These are phyloP conservation scores for Harpegnathos saltator DNA, from an alignment of 1,140 invertebrate species.

Conservation along the genomic window DNA sequence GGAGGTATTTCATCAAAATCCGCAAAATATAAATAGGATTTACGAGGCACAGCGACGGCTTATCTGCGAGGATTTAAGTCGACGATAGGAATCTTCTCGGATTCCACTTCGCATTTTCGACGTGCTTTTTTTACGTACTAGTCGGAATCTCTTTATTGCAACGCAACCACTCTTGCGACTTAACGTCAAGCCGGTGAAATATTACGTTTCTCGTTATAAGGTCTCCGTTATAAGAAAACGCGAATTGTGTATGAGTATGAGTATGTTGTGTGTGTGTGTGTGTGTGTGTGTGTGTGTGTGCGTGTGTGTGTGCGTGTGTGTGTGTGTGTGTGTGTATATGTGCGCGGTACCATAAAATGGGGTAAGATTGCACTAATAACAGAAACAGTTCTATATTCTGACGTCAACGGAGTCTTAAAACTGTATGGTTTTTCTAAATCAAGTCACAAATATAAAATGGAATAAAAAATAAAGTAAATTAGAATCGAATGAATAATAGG, in stretches of 20 bases:
- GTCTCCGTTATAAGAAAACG: slow-evolving; percentile 47
- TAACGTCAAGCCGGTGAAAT: slow-evolving; percentile 44
- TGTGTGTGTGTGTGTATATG: no score
- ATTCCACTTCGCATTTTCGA: slow-evolving; percentile 8
- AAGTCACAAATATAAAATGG: no score
- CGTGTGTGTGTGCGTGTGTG: no score
- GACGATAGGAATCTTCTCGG: background rate
- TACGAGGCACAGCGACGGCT: slow-evolving; percentile 4
- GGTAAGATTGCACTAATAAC: background rate
- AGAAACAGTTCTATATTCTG: background rate
- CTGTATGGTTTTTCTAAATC: background rate
- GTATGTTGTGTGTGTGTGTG: no score
- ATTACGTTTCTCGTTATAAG: slow-evolving; percentile 54
- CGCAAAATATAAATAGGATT: background rate
- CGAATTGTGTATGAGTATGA: slow-evolving; percentile 6
- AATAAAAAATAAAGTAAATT: background rate
- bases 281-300: no score
- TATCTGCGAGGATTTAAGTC: slow-evolving; percentile 26
- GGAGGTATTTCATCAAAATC: slow-evolving; percentile 2
- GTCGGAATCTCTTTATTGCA: slow-evolving; percentile 44
- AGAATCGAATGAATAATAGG: background rate
- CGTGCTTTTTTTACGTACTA: slow-evolving; percentile 9
- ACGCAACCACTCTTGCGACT: slow-evolving; percentile 30
- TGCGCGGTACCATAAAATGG: slow-evolving; percentile 6
- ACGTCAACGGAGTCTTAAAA: background rate